These are phyloP conservation scores for Pipistrellus pygmaeus DNA, from an alignment of 2,797 vertebrate genomes.

Conservation along the genomic window DNA sequence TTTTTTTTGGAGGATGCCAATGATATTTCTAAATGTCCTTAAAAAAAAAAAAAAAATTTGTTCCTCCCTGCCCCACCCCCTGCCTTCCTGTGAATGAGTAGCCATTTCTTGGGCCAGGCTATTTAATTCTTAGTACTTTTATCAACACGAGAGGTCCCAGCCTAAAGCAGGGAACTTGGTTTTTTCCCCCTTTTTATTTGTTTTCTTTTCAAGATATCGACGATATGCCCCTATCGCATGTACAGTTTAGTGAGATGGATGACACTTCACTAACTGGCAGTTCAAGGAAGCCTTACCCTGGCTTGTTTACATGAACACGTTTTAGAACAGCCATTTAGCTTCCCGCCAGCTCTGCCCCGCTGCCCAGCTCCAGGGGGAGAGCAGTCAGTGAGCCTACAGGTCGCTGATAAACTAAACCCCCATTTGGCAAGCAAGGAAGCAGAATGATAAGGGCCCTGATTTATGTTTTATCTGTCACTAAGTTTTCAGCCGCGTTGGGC, in stretches of 20 bases:
- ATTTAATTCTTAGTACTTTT: slow-evolving; percentile 59
- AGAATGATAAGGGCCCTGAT: slow-evolving; percentile 89
- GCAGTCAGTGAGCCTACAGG: slow-evolving; percentile 82
- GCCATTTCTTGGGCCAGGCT: not conserved
- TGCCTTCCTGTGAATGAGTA: slow-evolving; percentile 7
- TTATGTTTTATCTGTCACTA: slow-evolving; percentile 91
- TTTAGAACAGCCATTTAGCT: slow-evolving; percentile 90
- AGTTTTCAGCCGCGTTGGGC: slow-evolving; percentile 88
- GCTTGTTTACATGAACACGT: slow-evolving; percentile 89
- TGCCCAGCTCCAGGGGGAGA: slow-evolving; percentile 82
- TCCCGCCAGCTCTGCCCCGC: slow-evolving; percentile 80
- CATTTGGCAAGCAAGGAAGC: slow-evolving; percentile 90
- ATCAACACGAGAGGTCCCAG: slow-evolving; percentile 49
- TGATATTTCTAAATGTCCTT: not conserved
- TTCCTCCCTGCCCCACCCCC: not conserved
- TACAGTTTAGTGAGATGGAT: slow-evolving; percentile 90
- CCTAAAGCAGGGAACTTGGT: slow-evolving; percentile 18
- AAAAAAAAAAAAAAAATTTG: not conserved
- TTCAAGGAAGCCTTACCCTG: slow-evolving; percentile 87
- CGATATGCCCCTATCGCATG: slow-evolving; percentile 77
- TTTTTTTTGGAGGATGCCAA: not conserved
- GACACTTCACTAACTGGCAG: slow-evolving; percentile 83
- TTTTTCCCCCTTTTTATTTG: slow-evolving; percentile 85
- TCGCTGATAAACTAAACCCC: slow-evolving; percentile 88
- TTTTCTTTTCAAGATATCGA: slow-evolving; percentile 86